Evolutionary conservation across 2,888 invertebrate species (phyloP).

Genomic region (Sympetrum striolatum): DNA sequence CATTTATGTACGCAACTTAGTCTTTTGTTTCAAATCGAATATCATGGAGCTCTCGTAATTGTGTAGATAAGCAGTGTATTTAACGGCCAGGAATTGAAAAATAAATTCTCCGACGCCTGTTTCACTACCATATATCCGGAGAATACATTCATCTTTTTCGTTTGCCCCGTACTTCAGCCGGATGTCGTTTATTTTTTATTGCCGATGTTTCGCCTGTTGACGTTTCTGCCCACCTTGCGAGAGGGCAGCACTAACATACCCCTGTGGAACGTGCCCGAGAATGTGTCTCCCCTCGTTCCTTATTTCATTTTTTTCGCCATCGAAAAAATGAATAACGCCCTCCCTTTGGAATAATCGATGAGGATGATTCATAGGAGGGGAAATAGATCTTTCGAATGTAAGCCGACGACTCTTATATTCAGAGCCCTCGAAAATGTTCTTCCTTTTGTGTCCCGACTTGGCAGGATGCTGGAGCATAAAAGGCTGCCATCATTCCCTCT

Average conservation of each 20-base stretch:
- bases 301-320: background rate
- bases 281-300: background rate
- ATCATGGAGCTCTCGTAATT: no score
- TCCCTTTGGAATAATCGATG: background rate
- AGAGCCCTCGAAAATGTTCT: background rate
- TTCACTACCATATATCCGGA: no score
- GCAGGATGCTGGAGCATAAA: background rate
- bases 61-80: no score
- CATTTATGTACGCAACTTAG: no score
- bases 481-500: background rate
- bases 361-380: background rate
- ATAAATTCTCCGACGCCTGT: no score
- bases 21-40: no score
- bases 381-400: background rate
- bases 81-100: no score
- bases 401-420: background rate
- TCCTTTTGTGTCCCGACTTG: background rate
- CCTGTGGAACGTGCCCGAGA: background rate
- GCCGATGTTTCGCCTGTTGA: background rate
- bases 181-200: background rate
- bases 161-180: background rate
- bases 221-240: no score
- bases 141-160: background rate
- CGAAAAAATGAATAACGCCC: background rate
- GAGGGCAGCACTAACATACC: no score